These are phyloP conservation scores for Gerris lacustris DNA, from an alignment of 2,888 invertebrate genomes.

Conservation along the genomic window DNA sequence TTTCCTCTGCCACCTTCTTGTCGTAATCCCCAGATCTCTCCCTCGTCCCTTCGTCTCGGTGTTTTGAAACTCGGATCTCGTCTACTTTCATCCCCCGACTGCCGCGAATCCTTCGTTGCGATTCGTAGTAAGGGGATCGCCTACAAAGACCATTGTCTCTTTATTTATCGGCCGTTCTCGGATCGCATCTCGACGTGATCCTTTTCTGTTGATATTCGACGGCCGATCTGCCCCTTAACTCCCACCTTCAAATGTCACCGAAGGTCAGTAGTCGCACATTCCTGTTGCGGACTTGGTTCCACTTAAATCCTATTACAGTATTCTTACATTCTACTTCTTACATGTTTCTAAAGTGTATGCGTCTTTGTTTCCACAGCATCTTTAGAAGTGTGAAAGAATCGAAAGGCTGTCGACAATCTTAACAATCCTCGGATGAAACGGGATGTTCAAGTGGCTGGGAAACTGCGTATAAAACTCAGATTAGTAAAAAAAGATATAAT, in stretches of 20 bases:
- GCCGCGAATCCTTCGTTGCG: neutral
- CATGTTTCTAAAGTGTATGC: too few species aligned
- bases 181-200: neutral
- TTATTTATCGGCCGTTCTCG: neutral
- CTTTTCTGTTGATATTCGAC: too few species aligned
- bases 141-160: neutral
- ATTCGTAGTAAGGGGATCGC: neutral
- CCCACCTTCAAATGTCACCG: neutral
- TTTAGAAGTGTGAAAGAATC: too few species aligned
- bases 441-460: too few species aligned
- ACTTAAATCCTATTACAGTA: too few species aligned
- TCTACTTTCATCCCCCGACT: neutral
- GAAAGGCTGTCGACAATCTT: too few species aligned
- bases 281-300: neutral
- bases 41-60: slow-evolving; percentile 7
- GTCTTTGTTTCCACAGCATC: too few species aligned
- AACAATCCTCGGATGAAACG: too few species aligned
- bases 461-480: too few species aligned
- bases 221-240: neutral
- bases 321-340: too few species aligned
- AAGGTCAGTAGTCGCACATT: neutral
- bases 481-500: too few species aligned
- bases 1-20: slow-evolving; percentile 22
- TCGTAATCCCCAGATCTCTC: slow-evolving; percentile 20
- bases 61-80: neutral